These are phyloP conservation scores for Pelodiscus sinensis DNA, from an alignment of 2,113 vertebrate genomes.

Conservation along the genomic window DNA sequence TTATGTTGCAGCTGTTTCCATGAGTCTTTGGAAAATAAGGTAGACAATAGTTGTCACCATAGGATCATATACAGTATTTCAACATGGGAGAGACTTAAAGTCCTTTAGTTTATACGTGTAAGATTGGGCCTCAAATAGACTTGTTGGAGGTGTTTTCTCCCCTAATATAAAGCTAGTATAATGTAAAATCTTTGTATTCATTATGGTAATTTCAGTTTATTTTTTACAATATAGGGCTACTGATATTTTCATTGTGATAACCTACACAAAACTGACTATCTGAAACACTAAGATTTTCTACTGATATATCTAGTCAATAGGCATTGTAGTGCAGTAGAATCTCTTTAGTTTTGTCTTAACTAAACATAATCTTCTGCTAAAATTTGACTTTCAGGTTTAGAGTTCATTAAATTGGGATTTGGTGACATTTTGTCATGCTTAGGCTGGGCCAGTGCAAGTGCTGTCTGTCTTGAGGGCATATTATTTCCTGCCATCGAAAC, in stretches of 20 bases:
- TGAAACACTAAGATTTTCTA: background rate
- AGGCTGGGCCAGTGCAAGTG: background rate
- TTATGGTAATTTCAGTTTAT: background rate
- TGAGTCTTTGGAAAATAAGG: background rate
- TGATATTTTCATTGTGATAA: background rate
- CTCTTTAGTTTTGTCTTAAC: background rate
- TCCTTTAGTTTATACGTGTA: background rate
- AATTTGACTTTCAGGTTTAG: background rate
- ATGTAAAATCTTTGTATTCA: background rate
- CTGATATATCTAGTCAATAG: background rate
- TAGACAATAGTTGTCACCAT: background rate
- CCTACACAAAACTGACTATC: background rate
- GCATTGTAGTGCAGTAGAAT: background rate
- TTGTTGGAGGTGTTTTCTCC: no score
- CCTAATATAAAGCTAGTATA: background rate
- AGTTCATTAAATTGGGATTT: background rate
- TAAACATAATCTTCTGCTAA: background rate
- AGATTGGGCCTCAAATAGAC: background rate
- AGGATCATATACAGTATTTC: background rate
- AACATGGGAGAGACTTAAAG: background rate
- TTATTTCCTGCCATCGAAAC: background rate
- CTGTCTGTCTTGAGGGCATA: background rate
- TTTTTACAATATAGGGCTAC: background rate
- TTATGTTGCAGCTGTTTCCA: background rate
- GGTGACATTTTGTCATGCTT: background rate